Conservation (phyloP, 2,113 vertebrate genomes). For the Zosterops pallidus region DNA sequence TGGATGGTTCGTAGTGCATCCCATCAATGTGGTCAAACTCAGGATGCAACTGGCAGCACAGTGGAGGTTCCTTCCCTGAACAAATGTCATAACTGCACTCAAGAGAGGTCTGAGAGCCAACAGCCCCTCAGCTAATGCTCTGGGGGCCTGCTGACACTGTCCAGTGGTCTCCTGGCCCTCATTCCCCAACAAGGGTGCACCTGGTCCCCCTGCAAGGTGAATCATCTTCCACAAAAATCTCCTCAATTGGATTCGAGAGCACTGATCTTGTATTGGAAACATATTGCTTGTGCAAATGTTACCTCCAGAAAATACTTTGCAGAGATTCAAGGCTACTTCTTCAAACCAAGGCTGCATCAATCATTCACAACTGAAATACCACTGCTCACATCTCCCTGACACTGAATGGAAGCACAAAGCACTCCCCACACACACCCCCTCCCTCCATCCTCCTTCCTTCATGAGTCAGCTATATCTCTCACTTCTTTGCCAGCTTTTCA, state of each 20-base stretch:
- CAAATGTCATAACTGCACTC: neutral
- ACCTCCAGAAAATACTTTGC: neutral
- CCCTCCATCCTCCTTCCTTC: neutral
- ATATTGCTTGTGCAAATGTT: neutral
- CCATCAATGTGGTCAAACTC: neutral
- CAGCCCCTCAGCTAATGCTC: neutral
- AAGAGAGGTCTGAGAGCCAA: neutral
- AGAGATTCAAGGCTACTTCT: neutral
- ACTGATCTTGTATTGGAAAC: neutral
- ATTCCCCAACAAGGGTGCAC: neutral
- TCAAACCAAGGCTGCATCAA: neutral
- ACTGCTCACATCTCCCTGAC: neutral
- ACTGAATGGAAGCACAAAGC: neutral
- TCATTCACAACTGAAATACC: neutral
- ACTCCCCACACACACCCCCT: no score
- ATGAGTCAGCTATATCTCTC: neutral
- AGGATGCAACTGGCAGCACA: neutral
- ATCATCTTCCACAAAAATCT: neutral
- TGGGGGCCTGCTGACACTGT: neutral
- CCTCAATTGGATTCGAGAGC: neutral
- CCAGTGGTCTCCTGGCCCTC: neutral
- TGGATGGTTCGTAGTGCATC: neutral
- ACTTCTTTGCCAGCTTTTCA: neutral
- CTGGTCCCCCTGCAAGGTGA: neutral
- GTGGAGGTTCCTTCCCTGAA: neutral